phyloP scores from a whole-genome alignment of 2,797 vertebrate species.

The Bovichtus variegatus region DNA sequence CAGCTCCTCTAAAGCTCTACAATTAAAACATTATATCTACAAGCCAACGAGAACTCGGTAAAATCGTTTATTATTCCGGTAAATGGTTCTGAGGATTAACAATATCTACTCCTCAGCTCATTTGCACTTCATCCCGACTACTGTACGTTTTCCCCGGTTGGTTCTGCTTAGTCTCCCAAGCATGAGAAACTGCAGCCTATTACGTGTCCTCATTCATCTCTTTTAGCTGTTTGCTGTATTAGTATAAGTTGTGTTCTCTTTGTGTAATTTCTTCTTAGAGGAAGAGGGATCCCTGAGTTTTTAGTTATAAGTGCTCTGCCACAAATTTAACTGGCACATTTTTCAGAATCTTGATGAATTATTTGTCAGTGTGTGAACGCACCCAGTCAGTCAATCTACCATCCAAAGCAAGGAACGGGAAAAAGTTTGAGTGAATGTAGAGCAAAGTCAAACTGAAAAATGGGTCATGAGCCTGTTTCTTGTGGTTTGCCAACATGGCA shows the following conservation, averaged over 20 bases:
- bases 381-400: background rate
- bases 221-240: background rate
- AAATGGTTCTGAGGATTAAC: no score
- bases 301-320: background rate
- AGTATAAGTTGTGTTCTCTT: background rate
- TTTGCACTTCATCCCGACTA: no score
- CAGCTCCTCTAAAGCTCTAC: background rate
- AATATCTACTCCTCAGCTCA: no score
- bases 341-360: constrained; percentile 12
- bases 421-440: constrained; percentile 26
- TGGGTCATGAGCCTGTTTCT: constrained; percentile 54
- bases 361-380: constrained; percentile 2
- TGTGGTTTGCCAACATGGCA: constrained; percentile 48
- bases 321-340: background rate
- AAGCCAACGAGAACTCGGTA: no score
- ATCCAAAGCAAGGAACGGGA: background rate
- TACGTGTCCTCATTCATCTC: background rate
- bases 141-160: no score
- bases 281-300: constrained; percentile 2
- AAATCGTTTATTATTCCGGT: no score
- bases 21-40: no score
- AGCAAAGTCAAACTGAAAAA: constrained; percentile 25
- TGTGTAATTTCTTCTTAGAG: background rate
- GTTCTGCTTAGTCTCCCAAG: no score
- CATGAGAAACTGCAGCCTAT: constrained; percentile 2